Evolutionary conservation across 2,797 vertebrate species (phyloP).

Genomic region (Natrix natrix): DNA sequence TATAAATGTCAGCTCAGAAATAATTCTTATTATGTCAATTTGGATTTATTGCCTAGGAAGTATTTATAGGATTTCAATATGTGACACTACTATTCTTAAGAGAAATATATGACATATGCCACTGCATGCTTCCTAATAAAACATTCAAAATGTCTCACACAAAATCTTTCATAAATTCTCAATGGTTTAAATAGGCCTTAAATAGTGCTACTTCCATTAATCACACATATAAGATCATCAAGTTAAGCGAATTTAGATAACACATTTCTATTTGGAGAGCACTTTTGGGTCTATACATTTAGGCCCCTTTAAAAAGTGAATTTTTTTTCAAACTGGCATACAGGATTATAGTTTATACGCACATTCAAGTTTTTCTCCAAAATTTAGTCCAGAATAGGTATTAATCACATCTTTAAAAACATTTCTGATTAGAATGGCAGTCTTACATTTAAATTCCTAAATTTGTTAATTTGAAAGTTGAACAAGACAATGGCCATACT

Average conservation of each 20-base stretch:
- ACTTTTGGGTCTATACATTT: background rate
- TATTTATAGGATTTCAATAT: background rate
- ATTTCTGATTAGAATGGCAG: background rate
- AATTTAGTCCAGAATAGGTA: background rate
- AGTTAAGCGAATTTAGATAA: background rate
- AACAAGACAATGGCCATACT: background rate
- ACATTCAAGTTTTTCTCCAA: background rate
- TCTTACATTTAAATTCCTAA: background rate
- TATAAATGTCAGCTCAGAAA: background rate
- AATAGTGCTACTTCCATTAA: background rate
- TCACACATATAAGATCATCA: background rate
- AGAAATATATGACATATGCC: background rate
- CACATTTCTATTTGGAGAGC: background rate
- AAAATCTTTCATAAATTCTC: background rate
- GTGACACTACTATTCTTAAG: background rate
- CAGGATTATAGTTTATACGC: background rate
- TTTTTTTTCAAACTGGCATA: background rate
- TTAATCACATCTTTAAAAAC: background rate
- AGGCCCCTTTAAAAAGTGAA: background rate
- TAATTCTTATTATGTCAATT: background rate
- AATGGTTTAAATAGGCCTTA: background rate
- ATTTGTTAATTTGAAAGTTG: background rate
- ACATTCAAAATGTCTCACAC: background rate
- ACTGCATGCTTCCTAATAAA: background rate
- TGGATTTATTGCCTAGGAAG: background rate